These are phyloP conservation scores for Nixonia krombeini DNA, from an alignment of 1,140 invertebrate genomes.

Conservation along the genomic window DNA sequence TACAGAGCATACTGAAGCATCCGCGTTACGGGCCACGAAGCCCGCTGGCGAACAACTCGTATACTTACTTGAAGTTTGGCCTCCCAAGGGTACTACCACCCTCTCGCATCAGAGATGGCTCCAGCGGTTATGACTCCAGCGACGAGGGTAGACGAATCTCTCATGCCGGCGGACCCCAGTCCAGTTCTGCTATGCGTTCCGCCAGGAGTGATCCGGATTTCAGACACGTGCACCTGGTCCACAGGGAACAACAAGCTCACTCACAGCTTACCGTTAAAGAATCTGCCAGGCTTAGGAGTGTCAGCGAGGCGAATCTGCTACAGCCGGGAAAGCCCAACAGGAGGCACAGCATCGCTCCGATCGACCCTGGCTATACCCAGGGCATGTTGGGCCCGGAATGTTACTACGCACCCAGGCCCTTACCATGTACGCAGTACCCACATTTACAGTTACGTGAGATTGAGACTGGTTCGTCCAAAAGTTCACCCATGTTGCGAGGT, in stretches of 20 bases:
- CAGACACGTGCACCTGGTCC: constrained; percentile 69
- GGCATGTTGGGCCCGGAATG: constrained; percentile 56
- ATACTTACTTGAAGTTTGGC: constrained; percentile 94
- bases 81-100: constrained; percentile 91
- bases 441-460: constrained; percentile 78
- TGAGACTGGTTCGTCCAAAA: constrained; percentile 61
- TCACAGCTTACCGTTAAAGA: constrained; percentile 69
- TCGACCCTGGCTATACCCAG: constrained; percentile 73
- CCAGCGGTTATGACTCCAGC: constrained; percentile 90
- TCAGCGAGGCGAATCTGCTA: constrained; percentile 84
- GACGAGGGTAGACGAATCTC: constrained; percentile 73
- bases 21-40: constrained; percentile 88
- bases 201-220: constrained; percentile 86
- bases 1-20: constrained; percentile 93
- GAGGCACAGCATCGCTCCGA: constrained; percentile 76
- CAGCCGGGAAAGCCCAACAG: constrained; percentile 71
- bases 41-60: constrained; percentile 89
- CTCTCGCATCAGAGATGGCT: constrained; percentile 74
- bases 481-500: constrained; percentile 76
- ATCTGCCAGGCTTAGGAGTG: constrained; percentile 74
- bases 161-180: constrained; percentile 41
- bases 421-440: constrained; percentile 72
- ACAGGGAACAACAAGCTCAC: constrained; percentile 64
- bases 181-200: constrained; percentile 59
- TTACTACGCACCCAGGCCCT: constrained; percentile 58